These are phyloP conservation scores for Cyphomyrus discorhynchus DNA, from an alignment of 2,113 vertebrate genomes.

Conservation along the genomic window DNA sequence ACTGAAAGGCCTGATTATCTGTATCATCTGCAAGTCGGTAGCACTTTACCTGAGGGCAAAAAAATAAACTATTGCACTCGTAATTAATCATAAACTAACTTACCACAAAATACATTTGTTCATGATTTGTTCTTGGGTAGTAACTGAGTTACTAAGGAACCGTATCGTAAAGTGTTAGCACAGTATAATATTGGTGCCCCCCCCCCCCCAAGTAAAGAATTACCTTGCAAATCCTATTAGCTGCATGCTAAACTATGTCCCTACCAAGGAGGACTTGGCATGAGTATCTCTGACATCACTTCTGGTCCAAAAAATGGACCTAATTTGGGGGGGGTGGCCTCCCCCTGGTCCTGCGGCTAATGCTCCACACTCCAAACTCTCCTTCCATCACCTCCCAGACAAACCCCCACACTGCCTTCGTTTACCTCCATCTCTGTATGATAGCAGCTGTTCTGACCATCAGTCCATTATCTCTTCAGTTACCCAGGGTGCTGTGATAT, in stretches of 20 bases:
- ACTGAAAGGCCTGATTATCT: too few relatives aligned
- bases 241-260: not conserved
- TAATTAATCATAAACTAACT: not conserved
- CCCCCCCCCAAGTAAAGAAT: not conserved
- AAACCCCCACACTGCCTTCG: not conserved
- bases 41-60: not conserved
- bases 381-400: not conserved
- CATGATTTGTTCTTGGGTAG: not conserved
- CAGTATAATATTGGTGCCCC: not conserved
- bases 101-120: not conserved
- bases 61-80: not conserved
- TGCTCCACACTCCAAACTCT: not conserved
- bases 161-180: not conserved
- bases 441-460: not conserved
- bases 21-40: not conserved
- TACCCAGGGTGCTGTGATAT: slow-evolving; percentile 13
- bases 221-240: not conserved
- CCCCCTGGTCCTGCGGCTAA: not conserved
- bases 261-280: not conserved
- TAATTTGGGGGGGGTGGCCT: not conserved
- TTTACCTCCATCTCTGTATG: not conserved
- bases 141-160: not conserved
- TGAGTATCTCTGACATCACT: not conserved
- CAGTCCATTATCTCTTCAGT: slow-evolving; percentile 10
- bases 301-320: not conserved